Percentiles rank a stretch among this genome's conserved stretches.
These are phyloP conservation scores for Microtus californicus DNA, from an alignment of 2,797 vertebrate species.

Conservation along the genomic window DNA sequence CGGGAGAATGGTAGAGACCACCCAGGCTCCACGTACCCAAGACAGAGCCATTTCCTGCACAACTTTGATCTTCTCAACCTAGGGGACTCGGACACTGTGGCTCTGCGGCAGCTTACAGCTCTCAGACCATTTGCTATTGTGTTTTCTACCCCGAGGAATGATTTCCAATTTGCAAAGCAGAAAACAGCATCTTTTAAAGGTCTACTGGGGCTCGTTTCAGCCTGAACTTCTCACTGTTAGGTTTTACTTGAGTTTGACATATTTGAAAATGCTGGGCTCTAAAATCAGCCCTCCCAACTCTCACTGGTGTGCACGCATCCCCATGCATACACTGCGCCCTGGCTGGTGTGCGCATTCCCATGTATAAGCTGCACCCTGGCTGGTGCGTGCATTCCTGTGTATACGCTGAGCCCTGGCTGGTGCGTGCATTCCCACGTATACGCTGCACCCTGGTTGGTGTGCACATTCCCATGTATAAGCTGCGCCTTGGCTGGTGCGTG, in stretches of 20 bases:
- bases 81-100: accelerated
- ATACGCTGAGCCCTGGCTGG: no score
- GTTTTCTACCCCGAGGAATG: conserved; percentile 21
- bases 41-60: not conserved
- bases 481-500: no score
- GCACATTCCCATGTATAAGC: accelerated
- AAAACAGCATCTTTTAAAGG: conserved; percentile 50
- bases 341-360: no score
- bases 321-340: no score
- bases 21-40: accelerated
- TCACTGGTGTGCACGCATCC: accelerated
- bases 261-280: not conserved
- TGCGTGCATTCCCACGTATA: accelerated
- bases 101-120: not conserved
- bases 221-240: not conserved
- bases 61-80: not conserved
- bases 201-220: conserved; percentile 40
- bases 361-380: no score
- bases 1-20: not conserved
- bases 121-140: not conserved
- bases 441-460: no score
- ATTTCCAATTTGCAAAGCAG: conserved; percentile 72
- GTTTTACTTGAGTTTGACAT: not conserved
- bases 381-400: no score
- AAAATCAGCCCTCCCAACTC: not conserved